Evolutionary conservation across 2,888 invertebrate species (phyloP).

Genomic region (Drosophila diplacantha): DNA sequence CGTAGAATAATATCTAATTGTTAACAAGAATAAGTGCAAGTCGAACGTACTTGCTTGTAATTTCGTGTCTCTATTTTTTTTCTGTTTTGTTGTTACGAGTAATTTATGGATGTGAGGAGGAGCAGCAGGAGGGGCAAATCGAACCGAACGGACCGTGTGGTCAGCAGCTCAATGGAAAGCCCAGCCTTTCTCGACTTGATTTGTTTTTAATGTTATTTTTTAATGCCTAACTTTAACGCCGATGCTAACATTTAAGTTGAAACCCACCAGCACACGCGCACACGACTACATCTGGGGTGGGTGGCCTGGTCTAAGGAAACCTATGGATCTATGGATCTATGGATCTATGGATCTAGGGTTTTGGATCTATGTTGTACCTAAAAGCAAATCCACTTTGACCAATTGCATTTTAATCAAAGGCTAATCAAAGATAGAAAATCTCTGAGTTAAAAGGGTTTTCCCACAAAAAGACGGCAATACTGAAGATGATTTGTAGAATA

Average conservation of each 20-base stretch:
- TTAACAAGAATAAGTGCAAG: slow-evolving; percentile 43
- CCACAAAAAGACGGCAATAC: neutral
- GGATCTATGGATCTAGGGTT: neutral
- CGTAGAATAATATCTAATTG: slow-evolving; percentile 38
- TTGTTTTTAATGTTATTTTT: slow-evolving; percentile 67
- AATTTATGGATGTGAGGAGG: slow-evolving; percentile 27
- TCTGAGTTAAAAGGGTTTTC: neutral
- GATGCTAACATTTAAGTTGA: slow-evolving; percentile 59
- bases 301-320: neutral
- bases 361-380: neutral
- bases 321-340: too few relatives aligned
- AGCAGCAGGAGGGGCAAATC: slow-evolving; percentile 14
- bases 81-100: slow-evolving; percentile 29
- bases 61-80: slow-evolving; percentile 10
- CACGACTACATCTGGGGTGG: slow-evolving; percentile 13
- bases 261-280: slow-evolving; percentile 15
- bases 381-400: neutral
- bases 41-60: slow-evolving; percentile 31
- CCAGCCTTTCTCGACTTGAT: slow-evolving; percentile 40
- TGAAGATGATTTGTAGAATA: neutral
- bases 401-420: slow-evolving; percentile 2
- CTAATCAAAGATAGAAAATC: neutral
- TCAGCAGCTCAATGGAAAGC: slow-evolving; percentile 34
- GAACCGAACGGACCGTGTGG: slow-evolving; percentile 12
- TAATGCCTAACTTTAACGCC: slow-evolving; percentile 55